These are phyloP conservation scores for Alectura lathami DNA, from an alignment of 2,113 vertebrate species.

Conservation along the genomic window DNA sequence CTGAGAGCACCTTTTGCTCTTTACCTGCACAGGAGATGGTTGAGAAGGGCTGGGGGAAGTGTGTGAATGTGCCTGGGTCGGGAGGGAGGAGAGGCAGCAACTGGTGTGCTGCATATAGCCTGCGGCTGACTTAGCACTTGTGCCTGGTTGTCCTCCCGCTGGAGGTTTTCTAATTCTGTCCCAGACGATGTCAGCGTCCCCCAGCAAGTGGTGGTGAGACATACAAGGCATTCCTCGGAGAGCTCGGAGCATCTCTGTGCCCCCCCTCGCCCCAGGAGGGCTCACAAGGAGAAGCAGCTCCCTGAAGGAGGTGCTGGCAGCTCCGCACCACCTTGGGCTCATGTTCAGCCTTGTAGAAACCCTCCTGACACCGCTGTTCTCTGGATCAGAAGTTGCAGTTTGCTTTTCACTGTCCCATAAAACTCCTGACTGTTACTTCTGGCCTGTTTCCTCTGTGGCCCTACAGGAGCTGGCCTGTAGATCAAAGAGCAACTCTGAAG, in stretches of 20 bases:
- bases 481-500: neutral
- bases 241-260: neutral
- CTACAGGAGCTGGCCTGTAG: neutral
- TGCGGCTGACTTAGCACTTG: slow-evolving; percentile 65
- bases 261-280: neutral
- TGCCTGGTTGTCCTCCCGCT: slow-evolving; percentile 18
- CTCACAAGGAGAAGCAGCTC: neutral
- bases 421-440: neutral
- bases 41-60: slow-evolving; percentile 32
- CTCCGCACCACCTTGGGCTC: neutral
- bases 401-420: neutral
- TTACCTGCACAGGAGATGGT: neutral
- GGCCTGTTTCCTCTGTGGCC: neutral
- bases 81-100: slow-evolving; percentile 56
- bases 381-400: neutral
- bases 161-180: slow-evolving; percentile 78
- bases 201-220: slow-evolving; percentile 14
- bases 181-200: slow-evolving; percentile 32
- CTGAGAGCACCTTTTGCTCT: neutral
- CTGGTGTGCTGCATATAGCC: slow-evolving; percentile 67
- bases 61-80: neutral
- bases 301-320: neutral
- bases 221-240: slow-evolving; percentile 10
- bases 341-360: rapidly evolving
- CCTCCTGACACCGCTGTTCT: rapidly evolving